phyloP scores from a whole-genome alignment of 2,888 invertebrate species.

The Saturnia pavonia region DNA sequence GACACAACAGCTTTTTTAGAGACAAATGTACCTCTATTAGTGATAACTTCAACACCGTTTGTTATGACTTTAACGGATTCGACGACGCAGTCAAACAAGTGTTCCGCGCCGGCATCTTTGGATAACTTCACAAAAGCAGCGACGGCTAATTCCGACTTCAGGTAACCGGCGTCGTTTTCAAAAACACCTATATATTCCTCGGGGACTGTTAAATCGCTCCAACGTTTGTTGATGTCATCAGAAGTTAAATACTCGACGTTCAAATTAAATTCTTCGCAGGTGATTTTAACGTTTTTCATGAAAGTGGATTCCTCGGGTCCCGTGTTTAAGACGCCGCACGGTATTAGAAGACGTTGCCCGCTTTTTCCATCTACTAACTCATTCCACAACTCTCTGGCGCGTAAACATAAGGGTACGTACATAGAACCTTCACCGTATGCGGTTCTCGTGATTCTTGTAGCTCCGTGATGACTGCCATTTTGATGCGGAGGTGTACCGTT shows the following conservation, averaged over 20 bases:
- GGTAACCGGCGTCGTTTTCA: constrained; percentile 18
- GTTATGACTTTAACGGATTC: constrained; percentile 6
- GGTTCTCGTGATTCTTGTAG: constrained; percentile 15
- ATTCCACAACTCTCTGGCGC: constrained; percentile 19
- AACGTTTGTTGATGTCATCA: constrained; percentile 13
- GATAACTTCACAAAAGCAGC: constrained; percentile 12
- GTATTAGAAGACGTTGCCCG: constrained; percentile 5
- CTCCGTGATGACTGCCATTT: constrained; percentile 19
- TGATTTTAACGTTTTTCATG: constrained; percentile 14
- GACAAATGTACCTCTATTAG: constrained; percentile 15
- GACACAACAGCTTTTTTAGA: constrained; percentile 16
- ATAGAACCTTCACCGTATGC: constrained; percentile 21
- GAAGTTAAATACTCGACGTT: constrained; percentile 16
- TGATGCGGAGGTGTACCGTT: constrained; percentile 17
- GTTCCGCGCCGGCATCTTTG: constrained; percentile 17
- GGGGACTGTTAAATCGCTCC: constrained; percentile 11
- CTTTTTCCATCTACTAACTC: constrained; percentile 8
- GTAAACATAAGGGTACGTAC: constrained; percentile 18
- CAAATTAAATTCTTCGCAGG: constrained; percentile 13
- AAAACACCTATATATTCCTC: constrained; percentile 17
- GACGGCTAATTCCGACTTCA: constrained; percentile 17
- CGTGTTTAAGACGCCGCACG: constrained; percentile 20
- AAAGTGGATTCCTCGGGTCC: constrained; percentile 18
- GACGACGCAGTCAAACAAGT: constrained; percentile 18
- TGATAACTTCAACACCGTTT: constrained; percentile 18